These are phyloP conservation scores for Callorhinus ursinus DNA, from an alignment of 2,113 vertebrate genomes.

Conservation along the genomic window DNA sequence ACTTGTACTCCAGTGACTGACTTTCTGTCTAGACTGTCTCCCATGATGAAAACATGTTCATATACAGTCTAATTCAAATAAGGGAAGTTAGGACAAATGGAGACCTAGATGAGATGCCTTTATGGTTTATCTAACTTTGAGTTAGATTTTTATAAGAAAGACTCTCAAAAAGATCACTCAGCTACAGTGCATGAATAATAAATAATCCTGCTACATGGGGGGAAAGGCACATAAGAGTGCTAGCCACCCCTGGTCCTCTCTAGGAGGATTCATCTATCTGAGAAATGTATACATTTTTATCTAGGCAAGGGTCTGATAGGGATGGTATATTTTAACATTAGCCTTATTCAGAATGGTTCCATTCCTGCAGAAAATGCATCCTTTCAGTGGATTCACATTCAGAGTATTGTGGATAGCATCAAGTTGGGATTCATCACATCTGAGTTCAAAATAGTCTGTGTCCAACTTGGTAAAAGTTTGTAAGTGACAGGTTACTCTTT, in stretches of 20 bases:
- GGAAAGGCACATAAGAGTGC: not conserved
- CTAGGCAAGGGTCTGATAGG: too few relatives aligned
- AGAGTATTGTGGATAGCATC: not conserved
- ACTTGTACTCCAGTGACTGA: too few relatives aligned
- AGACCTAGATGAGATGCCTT: not conserved
- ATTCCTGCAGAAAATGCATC: not conserved
- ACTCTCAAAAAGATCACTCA: not conserved
- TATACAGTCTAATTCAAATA: not conserved
- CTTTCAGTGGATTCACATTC: not conserved
- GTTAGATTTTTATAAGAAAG: not conserved
- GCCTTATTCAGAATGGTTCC: not conserved
- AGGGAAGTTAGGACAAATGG: not conserved
- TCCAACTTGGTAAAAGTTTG: not conserved
- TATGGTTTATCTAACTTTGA: not conserved
- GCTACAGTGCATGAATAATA: not conserved
- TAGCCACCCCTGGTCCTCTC: not conserved
- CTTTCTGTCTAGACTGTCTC: not conserved
- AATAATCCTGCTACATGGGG: not conserved
- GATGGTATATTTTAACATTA: not conserved
- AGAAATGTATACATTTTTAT: not conserved
- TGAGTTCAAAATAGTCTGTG: not conserved
- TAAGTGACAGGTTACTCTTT: not conserved
- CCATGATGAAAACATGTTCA: accelerated
- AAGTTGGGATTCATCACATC: not conserved
- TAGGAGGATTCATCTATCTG: not conserved